These are phyloP conservation scores for Noctua janthe DNA, from an alignment of 2,888 invertebrate species.

Conservation along the genomic window DNA sequence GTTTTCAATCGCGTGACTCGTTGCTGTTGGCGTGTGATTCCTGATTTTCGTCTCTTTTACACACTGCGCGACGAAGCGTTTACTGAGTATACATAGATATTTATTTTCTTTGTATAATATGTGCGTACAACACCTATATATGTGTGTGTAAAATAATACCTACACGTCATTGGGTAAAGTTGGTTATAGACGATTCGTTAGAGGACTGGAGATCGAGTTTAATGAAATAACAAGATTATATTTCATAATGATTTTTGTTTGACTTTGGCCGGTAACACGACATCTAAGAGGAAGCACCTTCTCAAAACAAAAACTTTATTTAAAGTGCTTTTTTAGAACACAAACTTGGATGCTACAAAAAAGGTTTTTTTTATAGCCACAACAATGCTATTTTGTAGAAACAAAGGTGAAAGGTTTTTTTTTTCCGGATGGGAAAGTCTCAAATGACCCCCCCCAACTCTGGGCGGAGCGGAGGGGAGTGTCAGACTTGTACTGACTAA, in stretches of 20 bases:
- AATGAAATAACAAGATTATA: not conserved
- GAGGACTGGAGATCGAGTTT: not conserved
- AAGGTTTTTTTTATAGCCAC: not conserved
- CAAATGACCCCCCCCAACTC: too few species aligned
- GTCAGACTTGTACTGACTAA: too few species aligned
- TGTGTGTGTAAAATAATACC: not conserved
- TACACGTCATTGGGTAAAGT: not conserved
- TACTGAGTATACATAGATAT: conserved; percentile 20
- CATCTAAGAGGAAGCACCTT: not conserved
- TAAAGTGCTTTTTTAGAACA: not conserved
- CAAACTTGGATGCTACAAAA: not conserved
- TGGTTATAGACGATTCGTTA: not conserved
- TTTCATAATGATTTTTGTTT: not conserved
- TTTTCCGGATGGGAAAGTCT: too few species aligned
- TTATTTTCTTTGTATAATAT: conserved; percentile 1
- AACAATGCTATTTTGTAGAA: not conserved
- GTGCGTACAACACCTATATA: not conserved
- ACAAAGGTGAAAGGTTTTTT: not conserved
- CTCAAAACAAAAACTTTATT: not conserved
- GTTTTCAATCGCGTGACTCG: conserved; percentile 60
- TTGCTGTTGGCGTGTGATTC: conserved; percentile 61
- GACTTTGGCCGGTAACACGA: not conserved
- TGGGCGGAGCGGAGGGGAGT: too few species aligned
- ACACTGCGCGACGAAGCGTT: conserved; percentile 32
- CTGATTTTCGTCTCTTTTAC: conserved; percentile 56